phyloP scores from a whole-genome alignment of 2,888 invertebrate genomes.

The Graphium colonna region DNA sequence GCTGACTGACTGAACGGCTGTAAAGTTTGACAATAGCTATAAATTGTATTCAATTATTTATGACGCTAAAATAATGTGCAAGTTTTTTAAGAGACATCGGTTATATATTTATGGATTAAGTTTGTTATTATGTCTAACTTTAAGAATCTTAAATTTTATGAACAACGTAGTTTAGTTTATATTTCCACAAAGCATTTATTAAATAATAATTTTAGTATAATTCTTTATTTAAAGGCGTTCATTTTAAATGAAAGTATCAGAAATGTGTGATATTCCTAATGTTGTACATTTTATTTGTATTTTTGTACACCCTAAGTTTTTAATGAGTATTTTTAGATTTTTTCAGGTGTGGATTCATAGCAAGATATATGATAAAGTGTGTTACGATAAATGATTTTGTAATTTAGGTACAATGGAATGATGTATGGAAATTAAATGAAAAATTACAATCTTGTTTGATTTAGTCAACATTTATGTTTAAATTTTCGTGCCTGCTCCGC shows the following conservation, averaged over 20 bases:
- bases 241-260: slow-evolving; percentile 10
- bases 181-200: slow-evolving; percentile 27
- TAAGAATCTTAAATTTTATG: slow-evolving; percentile 7
- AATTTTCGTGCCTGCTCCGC: no score
- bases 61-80: no score
- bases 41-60: no score
- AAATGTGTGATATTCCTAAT: slow-evolving; percentile 23
- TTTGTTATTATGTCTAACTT: no score
- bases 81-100: no score
- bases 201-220: slow-evolving; percentile 14
- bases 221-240: slow-evolving; percentile 2
- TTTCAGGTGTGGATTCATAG: slow-evolving; percentile 21
- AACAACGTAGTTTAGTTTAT: slow-evolving; percentile 15
- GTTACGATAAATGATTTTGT: slow-evolving; percentile 38
- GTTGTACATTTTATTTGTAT: slow-evolving; percentile 15
- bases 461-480: no score
- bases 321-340: slow-evolving; percentile 7
- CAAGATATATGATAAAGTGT: slow-evolving; percentile 24
- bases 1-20: no score
- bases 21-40: no score
- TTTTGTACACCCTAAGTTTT: slow-evolving; percentile 24
- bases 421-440: slow-evolving; percentile 35
- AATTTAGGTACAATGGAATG: slow-evolving; percentile 42
- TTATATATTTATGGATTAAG: no score
- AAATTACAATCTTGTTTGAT: slow-evolving; percentile 24